Evolutionary conservation across 2,113 vertebrate species (phyloP).

Genomic region (Menidia beryllina): DNA sequence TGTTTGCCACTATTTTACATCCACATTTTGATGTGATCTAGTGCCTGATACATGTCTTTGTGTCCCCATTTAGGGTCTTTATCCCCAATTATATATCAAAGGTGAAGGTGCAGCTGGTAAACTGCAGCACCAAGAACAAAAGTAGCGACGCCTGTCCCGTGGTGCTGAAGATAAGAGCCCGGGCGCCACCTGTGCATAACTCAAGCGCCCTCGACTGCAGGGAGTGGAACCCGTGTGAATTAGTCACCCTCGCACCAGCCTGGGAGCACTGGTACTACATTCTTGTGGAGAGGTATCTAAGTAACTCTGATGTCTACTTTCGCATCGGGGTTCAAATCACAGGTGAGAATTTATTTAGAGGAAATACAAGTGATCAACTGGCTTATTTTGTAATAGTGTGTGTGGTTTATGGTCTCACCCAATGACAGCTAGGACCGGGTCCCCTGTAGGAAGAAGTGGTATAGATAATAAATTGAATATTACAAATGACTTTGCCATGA

Average conservation of each 20-base stretch:
- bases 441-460: too few relatives aligned
- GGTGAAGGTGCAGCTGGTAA: constrained; percentile 89
- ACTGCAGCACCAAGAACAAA: constrained; percentile 84
- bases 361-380: neutral
- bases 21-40: neutral
- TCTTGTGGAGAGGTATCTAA: constrained; percentile 89
- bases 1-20: neutral
- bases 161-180: constrained; percentile 89
- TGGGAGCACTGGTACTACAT: constrained; percentile 99
- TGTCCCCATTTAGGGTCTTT: constrained; percentile 86
- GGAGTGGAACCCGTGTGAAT: constrained; percentile 84
- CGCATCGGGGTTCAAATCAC: constrained; percentile 90
- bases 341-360: constrained; percentile 83
- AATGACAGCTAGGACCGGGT: too few relatives aligned
- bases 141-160: constrained; percentile 86
- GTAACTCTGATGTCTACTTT: constrained; percentile 85
- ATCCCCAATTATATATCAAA: constrained; percentile 93
- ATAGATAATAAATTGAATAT: too few relatives aligned
- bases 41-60: constrained; percentile 9
- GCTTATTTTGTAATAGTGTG: too few relatives aligned
- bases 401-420: too few relatives aligned
- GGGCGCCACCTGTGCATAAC: constrained; percentile 95
- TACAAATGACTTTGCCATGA: too few relatives aligned
- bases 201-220: constrained; percentile 91
- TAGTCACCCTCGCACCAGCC: constrained; percentile 87